Evolutionary conservation across 2,797 vertebrate species (phyloP).

Genomic region (Zenarchopterus dispar): DNA sequence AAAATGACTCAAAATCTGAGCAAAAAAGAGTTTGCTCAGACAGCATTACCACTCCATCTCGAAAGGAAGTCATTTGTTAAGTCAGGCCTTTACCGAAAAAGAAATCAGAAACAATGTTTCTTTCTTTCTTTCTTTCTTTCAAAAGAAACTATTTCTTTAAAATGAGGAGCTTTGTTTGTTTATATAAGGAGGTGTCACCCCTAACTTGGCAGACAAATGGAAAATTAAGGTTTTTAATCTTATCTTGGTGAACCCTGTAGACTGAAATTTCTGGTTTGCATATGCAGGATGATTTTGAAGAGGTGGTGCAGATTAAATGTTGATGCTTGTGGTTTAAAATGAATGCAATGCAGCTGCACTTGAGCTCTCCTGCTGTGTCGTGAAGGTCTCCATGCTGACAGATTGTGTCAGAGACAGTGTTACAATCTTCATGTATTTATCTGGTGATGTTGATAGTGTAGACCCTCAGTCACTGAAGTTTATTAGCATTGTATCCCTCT

Average conservation of each 20-base stretch:
- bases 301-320: slow-evolving; percentile 29
- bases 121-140: slow-evolving; percentile 32
- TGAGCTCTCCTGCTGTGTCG: slow-evolving; percentile 35
- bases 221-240: not conserved
- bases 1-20: slow-evolving; percentile 14
- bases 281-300: not conserved
- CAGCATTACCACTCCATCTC: slow-evolving; percentile 65
- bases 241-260: not conserved
- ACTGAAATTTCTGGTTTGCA: no score
- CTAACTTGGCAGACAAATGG: no score
- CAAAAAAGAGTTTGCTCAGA: slow-evolving; percentile 60
- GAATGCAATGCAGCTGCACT: slow-evolving; percentile 16
- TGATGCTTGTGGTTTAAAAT: slow-evolving; percentile 28
- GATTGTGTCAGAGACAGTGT: slow-evolving; percentile 37
- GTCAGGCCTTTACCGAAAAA: slow-evolving; percentile 44
- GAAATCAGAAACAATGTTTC: slow-evolving; percentile 15
- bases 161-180: slow-evolving; percentile 21
- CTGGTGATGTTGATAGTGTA: slow-evolving; percentile 61
- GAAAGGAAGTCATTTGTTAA: slow-evolving; percentile 50
- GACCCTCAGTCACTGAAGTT: slow-evolving; percentile 31
- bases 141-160: slow-evolving; percentile 25
- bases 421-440: slow-evolving; percentile 56
- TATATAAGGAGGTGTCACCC: not conserved
- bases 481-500: slow-evolving; percentile 72
- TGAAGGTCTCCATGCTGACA: slow-evolving; percentile 51